These are phyloP conservation scores for Eutrigla gurnardus DNA, from an alignment of 2,797 vertebrate species.

Conservation along the genomic window DNA sequence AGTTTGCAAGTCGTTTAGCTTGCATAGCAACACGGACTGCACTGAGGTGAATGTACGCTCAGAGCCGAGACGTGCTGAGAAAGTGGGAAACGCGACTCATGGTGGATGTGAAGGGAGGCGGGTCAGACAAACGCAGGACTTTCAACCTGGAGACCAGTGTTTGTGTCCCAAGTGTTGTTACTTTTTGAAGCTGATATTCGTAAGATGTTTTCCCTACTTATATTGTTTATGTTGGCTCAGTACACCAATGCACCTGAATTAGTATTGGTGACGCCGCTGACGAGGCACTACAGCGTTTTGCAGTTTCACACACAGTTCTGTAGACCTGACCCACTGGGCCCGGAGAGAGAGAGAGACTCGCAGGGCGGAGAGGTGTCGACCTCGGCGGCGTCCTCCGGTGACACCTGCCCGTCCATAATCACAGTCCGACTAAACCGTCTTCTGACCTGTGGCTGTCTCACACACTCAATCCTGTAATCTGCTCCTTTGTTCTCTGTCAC, in stretches of 20 bases:
- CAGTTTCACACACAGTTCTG: not conserved
- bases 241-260: not conserved
- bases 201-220: not conserved
- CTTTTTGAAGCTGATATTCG: too few relatives aligned
- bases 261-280: too few relatives aligned
- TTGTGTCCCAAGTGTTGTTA: not conserved
- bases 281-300: not conserved
- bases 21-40: too few relatives aligned
- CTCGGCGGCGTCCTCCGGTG: constrained; percentile 71
- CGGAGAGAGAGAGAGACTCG: not conserved
- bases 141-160: not conserved
- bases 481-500: constrained; percentile 95
- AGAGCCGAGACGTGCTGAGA: not conserved
- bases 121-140: not conserved
- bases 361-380: not conserved
- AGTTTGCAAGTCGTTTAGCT: too few relatives aligned
- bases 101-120: too few relatives aligned
- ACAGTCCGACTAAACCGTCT: constrained; percentile 79
- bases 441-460: constrained; percentile 90
- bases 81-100: not conserved
- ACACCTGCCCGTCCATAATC: constrained; percentile 71
- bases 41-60: not conserved
- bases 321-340: constrained; percentile 28
- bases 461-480: constrained; percentile 91
- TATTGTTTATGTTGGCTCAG: not conserved